Base-by-base conservation (phyloP, 2,113 vertebrate genomes). In the Tupaia tana region DNA sequence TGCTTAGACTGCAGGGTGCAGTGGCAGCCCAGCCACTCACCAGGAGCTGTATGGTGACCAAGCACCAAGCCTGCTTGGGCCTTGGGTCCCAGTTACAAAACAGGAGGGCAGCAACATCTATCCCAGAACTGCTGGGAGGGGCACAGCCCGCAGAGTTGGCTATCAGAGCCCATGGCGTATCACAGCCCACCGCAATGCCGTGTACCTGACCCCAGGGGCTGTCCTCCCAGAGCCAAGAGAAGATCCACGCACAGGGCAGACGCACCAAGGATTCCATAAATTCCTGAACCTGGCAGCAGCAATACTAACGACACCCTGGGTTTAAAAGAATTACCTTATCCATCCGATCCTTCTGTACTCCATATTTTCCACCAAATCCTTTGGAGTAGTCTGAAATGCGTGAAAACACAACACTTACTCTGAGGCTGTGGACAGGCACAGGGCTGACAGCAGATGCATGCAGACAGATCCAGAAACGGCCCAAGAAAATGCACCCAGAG, bases 351-450 rank as follows among this genome's bases (percentile, higher is more conserved):
- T 99, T 99, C 98, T 99, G 99, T 29, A 99, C 99, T 0, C 99
- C 99, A 2, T 98, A 99, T 9, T 99, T 99, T 20, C 99, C 99
- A 80, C 99, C 99, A 86, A 99, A 99, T 18, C 99, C 99, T 97
- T 99, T 99, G 0, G 99, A 99, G 63, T 99, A 99, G 98, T 99
- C 99, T 99, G 98, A 61, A 98, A 98, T 0, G 70, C 90, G 77
- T 85, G 83, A 0, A 61, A 84, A 90, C 63, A 71, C 6, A 18
- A 3, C 59, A n/a, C 95, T 87, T 22, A 69, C 0, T 5, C 59
- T 66, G 3, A 2, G 64, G 91, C 18, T 2, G 15, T 81, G 56
- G 90, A 16, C 31, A 71, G 31, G 0, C 43, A 18, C 18, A 25
- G 93, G 9, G 54, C 96, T 3, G 2, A 56, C 11, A 27, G 94